Evolutionary conservation across 2,888 invertebrate species (phyloP), one percentile per base, ranked within the genome.

Genomic region (Callinectes sapidus): DNA sequence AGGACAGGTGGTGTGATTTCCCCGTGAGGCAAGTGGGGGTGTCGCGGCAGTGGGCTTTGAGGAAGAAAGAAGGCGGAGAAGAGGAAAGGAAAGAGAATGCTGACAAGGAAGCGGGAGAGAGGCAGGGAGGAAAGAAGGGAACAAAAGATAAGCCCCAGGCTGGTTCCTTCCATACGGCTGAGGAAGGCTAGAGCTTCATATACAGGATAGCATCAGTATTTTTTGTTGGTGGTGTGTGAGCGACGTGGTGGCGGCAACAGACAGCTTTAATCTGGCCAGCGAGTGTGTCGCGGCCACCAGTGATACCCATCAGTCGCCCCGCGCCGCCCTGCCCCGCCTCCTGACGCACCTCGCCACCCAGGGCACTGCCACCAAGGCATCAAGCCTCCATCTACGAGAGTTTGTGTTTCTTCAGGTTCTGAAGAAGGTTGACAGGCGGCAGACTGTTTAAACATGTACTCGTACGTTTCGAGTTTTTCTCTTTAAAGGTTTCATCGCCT

Each of bases 1-100:
- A 32, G 81, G 81, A 81, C 81, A 81, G 81, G 81, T 81, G 81
- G 81, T n/a, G 81, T 81, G 81, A 81, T 81, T 81, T 81, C 81
- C 81, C 81, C 35, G 81, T 35, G 81, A 81, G 81, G 35, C 81
- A 81, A 77, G 81, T 32, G 81, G 35, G 35, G 81, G 81, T 35
- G 81, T 81, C 81, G 81, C 81, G 81, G 81, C 35, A n/a, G 81
- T 81, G 81, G 81, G 35, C 35, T 81, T 81, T 81, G 81, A 81
- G 81, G 35, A 81, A 13, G 81, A 81, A 81, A 81, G 81, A 81
- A 81, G 81, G 71, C 28, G 71, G 28, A 71, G 71, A 32, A 81
- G 16, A 35, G 81, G 81, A 35, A n/a, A 71, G 71, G 71, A 28
- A 71, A 28, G 71, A 71, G 71, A 71, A 71, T n/a, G 71, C n/a